Evolutionary conservation across 2,113 vertebrate species (phyloP).

Genomic region (Oncorhynchus keta): DNA sequence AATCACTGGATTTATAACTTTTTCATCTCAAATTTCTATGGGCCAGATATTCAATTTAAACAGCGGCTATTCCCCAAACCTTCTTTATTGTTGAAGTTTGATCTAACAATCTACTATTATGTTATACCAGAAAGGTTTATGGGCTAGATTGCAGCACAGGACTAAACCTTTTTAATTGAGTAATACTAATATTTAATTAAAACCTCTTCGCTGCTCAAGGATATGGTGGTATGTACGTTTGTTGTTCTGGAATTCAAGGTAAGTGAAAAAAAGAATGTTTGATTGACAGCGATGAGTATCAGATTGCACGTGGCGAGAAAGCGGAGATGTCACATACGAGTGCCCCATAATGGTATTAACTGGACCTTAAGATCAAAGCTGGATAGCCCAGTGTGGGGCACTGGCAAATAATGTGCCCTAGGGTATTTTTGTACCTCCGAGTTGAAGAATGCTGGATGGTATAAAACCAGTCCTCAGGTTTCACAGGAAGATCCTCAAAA

Average conservation of each 20-base stretch:
- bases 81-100: constrained; percentile 18
- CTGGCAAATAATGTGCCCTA: constrained; percentile 31
- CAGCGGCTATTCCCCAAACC: constrained; percentile 19
- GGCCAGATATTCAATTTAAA: constrained; percentile 20
- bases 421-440: constrained; percentile 25
- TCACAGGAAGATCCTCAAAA: constrained; percentile 16
- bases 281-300: constrained; percentile 51
- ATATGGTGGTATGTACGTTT: background rate
- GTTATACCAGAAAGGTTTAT: background rate
- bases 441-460: constrained; percentile 49
- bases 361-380: constrained; percentile 55
- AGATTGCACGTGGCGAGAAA: constrained; percentile 48
- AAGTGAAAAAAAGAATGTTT: constrained; percentile 22
- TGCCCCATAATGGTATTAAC: constrained; percentile 45
- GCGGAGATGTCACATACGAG: constrained; percentile 51
- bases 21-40: constrained; percentile 45
- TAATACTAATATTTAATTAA: constrained; percentile 8
- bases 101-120: constrained; percentile 14
- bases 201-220: background rate
- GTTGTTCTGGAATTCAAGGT: constrained; percentile 4
- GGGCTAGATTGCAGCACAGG: constrained; percentile 1
- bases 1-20: constrained; percentile 26
- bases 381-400: constrained; percentile 28
- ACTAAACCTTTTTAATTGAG: background rate
- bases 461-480: constrained; percentile 37